A percentile compares a stretch with the other conserved stretches of the same genome.
phyloP scores from a whole-genome alignment of 2,888 invertebrate genomes.

The Polydesmus complanatus region DNA sequence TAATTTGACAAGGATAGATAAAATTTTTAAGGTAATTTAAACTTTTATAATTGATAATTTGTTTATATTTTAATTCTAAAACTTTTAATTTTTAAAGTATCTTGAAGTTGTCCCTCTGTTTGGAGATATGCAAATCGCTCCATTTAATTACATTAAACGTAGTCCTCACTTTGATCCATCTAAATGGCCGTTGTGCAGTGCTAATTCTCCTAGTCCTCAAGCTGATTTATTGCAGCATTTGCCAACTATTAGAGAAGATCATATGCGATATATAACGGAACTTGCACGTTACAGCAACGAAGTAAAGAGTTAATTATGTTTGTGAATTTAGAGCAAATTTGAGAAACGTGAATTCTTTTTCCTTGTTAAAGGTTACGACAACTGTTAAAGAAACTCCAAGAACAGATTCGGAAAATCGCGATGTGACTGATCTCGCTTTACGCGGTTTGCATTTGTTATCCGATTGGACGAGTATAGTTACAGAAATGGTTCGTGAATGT shows the following conservation, averaged over 20 bases:
- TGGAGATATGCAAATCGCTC: constrained; percentile 99
- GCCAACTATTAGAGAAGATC: constrained; percentile 82
- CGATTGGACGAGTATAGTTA: constrained; percentile 92
- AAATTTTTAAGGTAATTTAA: constrained; percentile 71
- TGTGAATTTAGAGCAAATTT: neutral
- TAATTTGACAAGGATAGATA: constrained; percentile 81
- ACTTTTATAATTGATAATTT: neutral
- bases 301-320: constrained; percentile 26
- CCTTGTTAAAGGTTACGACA: constrained; percentile 60
- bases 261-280: constrained; percentile 92
- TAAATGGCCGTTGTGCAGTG: constrained; percentile 78
- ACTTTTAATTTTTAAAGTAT: constrained; percentile 42
- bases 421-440: constrained; percentile 78
- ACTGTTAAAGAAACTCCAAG: constrained; percentile 79
- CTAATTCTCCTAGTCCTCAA: constrained; percentile 69
- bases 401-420: constrained; percentile 78
- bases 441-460: constrained; percentile 84
- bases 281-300: constrained; percentile 71
- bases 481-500: constrained; percentile 55
- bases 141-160: constrained; percentile 90
- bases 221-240: constrained; percentile 90
- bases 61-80: neutral
- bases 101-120: constrained; percentile 90
- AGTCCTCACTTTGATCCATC: constrained; percentile 80
- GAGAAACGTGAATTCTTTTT: neutral